These are phyloP conservation scores for Hydractinia echinata DNA, from an alignment of 30 jellyfish, hydroid and myxozoan species.

Conservation along the genomic window DNA sequence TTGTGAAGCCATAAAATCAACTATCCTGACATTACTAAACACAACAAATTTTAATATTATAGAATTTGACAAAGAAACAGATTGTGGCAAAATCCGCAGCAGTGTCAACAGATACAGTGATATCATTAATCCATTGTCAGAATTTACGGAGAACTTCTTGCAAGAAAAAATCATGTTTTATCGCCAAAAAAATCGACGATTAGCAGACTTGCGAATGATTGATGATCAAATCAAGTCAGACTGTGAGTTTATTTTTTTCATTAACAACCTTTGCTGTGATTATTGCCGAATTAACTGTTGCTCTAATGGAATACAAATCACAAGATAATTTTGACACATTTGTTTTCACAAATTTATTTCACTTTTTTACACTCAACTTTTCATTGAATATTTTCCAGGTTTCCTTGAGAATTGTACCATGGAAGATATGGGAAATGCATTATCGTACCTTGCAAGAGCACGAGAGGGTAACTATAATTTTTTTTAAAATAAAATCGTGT, in stretches of 20 bases:
- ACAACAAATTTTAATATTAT: neutral
- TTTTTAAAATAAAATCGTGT: neutral
- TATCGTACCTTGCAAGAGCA: constrained; percentile 68
- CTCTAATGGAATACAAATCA: too few species aligned
- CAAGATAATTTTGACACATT: neutral
- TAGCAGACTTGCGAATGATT: constrained; percentile 70
- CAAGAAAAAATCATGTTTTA: constrained; percentile 67
- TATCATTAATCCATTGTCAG: constrained; percentile 45
- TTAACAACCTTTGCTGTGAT: neutral
- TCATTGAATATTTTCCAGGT: constrained; percentile 27
- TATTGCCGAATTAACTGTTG: too few species aligned
- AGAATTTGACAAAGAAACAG: constrained; percentile 38
- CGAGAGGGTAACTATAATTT: constrained; percentile 49
- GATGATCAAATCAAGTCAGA: constrained; percentile 84
- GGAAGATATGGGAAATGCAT: constrained; percentile 79
- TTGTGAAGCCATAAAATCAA: neutral
- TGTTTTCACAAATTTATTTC: neutral
- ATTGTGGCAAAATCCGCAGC: constrained; percentile 40
- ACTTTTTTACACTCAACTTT: neutral
- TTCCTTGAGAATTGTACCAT: constrained; percentile 77
- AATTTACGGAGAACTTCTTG: constrained; percentile 70
- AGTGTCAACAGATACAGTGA: constrained; percentile 51
- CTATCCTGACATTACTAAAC: too few species aligned
- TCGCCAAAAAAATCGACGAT: constrained; percentile 58
- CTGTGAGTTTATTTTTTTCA: constrained; percentile 39